Conservation (phyloP, 2,797 vertebrate species). For the Sebastes trivittatus region DNA sequence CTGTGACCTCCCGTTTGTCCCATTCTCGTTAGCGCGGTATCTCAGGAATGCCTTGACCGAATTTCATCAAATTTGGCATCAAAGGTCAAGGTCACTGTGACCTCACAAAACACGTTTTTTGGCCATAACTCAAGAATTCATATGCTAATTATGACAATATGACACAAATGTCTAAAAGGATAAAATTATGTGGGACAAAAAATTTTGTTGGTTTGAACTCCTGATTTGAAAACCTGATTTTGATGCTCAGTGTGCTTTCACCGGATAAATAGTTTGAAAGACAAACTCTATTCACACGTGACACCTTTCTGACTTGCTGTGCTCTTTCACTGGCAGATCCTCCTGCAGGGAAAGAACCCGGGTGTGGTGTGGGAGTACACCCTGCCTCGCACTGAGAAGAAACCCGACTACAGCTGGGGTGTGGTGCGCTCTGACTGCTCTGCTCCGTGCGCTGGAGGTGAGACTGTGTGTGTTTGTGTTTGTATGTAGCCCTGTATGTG, state of each 20-base stretch:
- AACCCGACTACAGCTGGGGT: conserved; percentile 88
- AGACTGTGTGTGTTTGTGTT: conserved; percentile 16
- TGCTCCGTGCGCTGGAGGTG: conserved; percentile 88
- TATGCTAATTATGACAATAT: no score
- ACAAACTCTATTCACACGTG: not conserved
- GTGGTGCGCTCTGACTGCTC: conserved; percentile 91
- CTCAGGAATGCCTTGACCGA: no score
- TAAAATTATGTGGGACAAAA: no score
- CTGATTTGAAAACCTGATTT: not conserved
- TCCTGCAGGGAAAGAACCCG: conserved; percentile 95
- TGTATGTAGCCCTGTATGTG: not conserved
- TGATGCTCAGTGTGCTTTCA: not conserved
- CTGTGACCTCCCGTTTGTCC: no score
- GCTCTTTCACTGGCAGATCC: conserved; percentile 80
- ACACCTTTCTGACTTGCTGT: conserved; percentile 23
- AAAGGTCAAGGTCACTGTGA: no score
- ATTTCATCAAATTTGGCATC: no score
- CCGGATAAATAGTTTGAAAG: not conserved
- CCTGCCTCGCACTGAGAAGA: conserved; percentile 83
- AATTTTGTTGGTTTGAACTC: not conserved
- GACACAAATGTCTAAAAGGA: no score
- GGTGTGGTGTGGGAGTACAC: conserved; percentile 95
- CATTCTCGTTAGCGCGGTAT: no score
- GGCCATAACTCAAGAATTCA: no score
- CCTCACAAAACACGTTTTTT: no score